These are phyloP conservation scores for Lynx canadensis DNA, from an alignment of 2,113 vertebrate genomes.

Conservation along the genomic window DNA sequence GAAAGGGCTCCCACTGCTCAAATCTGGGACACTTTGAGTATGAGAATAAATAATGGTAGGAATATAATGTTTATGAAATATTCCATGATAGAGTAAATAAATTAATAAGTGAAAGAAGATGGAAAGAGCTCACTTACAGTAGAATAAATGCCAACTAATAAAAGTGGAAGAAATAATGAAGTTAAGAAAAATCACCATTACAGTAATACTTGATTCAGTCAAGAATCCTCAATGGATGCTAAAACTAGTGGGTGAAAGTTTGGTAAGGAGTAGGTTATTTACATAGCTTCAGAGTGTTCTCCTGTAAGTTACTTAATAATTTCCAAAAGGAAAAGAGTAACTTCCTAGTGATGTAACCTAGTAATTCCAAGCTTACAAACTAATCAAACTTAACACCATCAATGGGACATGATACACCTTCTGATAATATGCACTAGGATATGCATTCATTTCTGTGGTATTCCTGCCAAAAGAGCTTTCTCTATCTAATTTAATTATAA, in stretches of 20 bases:
- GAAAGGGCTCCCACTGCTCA: neutral
- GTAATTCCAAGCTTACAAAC: neutral
- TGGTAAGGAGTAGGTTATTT: neutral
- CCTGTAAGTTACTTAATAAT: neutral
- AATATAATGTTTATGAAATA: neutral
- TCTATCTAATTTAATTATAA: neutral
- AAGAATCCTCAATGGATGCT: neutral
- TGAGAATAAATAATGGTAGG: neutral
- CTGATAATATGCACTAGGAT: neutral
- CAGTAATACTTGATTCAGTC: neutral
- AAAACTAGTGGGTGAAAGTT: neutral
- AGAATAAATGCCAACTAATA: neutral
- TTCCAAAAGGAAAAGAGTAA: neutral
- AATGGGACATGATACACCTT: neutral
- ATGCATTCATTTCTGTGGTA: neutral
- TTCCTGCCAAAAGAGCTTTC: neutral
- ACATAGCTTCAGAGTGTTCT: neutral
- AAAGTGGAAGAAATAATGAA: neutral
- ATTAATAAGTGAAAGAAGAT: neutral
- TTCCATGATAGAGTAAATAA: neutral
- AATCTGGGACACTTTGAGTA: neutral
- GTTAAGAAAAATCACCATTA: neutral
- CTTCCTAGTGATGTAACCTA: neutral
- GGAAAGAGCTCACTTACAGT: neutral
- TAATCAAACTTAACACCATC: neutral